Percentiles rank a stretch among this genome's conserved stretches.
These are phyloP conservation scores for Pristionchus japonicus DNA, from an alignment of 2,888 invertebrate genomes.

Conservation along the genomic window DNA sequence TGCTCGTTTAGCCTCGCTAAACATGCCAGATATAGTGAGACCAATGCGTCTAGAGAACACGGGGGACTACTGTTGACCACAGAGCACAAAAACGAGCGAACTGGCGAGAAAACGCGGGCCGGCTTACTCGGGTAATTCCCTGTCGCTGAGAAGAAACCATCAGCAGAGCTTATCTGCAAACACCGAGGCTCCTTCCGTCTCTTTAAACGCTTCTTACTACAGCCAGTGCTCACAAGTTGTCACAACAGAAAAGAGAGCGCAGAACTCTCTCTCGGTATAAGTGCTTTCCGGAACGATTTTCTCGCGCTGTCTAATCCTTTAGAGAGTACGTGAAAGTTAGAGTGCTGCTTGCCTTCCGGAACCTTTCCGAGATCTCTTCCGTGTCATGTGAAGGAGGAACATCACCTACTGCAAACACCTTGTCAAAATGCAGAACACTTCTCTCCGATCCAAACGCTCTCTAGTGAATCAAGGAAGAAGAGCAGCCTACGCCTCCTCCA, in stretches of 20 bases:
- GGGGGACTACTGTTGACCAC: background rate
- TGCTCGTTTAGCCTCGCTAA: too few species aligned
- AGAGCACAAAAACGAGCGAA: background rate
- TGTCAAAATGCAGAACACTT: background rate
- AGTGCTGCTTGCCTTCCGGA: too few species aligned
- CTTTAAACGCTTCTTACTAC: background rate
- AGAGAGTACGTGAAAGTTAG: too few species aligned
- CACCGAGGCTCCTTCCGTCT: background rate
- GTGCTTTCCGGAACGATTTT: background rate
- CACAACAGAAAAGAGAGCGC: background rate
- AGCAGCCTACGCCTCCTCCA: background rate
- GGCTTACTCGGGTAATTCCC: constrained; percentile 28
- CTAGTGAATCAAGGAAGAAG: background rate
- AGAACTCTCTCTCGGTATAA: background rate
- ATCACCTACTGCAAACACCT: background rate
- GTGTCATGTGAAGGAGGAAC: background rate
- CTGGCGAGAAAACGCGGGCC: background rate
- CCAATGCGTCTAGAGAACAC: background rate
- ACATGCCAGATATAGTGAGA: too few species aligned
- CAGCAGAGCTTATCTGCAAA: constrained; percentile 16
- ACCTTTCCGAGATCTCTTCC: background rate
- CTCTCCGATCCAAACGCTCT: background rate
- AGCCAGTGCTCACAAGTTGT: background rate
- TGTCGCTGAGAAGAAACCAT: background rate
- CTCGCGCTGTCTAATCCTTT: too few species aligned